Percentiles rank a stretch among this genome's conserved stretches.
Conservation (phyloP, 2,113 vertebrate species). For the Hypanus sabinus region DNA sequence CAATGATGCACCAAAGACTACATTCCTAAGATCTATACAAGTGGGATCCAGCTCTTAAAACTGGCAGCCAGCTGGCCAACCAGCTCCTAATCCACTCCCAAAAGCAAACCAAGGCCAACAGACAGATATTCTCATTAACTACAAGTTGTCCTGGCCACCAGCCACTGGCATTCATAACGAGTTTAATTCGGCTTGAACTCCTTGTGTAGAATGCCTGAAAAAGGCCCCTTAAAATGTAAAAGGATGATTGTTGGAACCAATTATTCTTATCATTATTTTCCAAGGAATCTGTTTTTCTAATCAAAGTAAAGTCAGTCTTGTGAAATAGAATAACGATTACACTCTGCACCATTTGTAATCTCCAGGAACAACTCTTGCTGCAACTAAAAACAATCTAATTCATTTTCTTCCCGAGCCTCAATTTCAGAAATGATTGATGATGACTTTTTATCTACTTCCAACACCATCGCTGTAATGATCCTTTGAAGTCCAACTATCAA, state of each 20-base stretch:
- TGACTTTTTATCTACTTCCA: background rate
- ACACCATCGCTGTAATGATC: background rate
- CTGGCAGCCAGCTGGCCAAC: background rate
- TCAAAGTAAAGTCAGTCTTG: background rate
- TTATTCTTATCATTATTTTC: background rate
- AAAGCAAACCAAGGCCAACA: background rate
- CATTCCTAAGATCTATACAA: background rate
- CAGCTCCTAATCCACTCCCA: background rate
- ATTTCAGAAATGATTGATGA: background rate
- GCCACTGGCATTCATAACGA: background rate
- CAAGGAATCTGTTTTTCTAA: background rate
- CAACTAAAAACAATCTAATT: background rate
- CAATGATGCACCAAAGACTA: background rate
- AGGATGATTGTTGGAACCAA: background rate
- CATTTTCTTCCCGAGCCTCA: background rate
- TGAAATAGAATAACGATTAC: background rate
- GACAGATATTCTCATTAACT: too few species aligned
- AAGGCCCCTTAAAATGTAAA: background rate
- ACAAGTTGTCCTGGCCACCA: background rate
- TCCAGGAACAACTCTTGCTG: background rate
- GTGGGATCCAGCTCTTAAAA: background rate
- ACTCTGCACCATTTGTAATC: too few species aligned
- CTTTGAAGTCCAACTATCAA: background rate
- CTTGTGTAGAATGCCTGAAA: background rate
- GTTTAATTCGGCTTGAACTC: background rate